Evolutionary conservation across 2,888 invertebrate genomes (phyloP).

Genomic region (Taphrorychus bicolor): DNA sequence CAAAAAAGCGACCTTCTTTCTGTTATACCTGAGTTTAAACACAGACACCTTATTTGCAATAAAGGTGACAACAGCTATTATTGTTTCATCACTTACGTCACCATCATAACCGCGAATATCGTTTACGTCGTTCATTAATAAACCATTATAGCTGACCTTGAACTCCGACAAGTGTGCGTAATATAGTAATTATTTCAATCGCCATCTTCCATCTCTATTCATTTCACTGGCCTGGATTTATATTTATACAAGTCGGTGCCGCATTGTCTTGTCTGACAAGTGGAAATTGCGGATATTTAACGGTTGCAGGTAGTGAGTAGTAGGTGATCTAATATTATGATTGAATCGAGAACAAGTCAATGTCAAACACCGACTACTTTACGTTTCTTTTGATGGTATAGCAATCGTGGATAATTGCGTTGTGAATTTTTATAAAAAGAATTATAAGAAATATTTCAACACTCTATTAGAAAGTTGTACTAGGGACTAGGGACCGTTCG

Average conservation of each 20-base stretch:
- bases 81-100: neutral
- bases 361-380: too few species aligned
- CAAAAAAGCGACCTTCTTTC: too few species aligned
- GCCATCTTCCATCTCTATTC: slow-evolving; percentile 4
- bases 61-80: too few species aligned
- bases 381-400: too few species aligned
- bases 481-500: too few species aligned
- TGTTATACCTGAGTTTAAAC: too few species aligned
- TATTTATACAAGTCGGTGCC: neutral
- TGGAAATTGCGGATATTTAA: neutral
- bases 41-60: too few species aligned
- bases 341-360: too few species aligned
- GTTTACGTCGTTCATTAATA: neutral
- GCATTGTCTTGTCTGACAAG: slow-evolving; percentile 7
- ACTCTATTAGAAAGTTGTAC: too few species aligned
- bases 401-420: too few species aligned
- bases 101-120: neutral
- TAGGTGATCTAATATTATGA: neutral
- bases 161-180: slow-evolving; percentile 1
- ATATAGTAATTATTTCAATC: slow-evolving; percentile 2
- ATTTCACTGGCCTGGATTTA: neutral
- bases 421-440: too few species aligned
- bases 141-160: neutral
- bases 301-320: neutral
- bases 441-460: too few species aligned